Percentiles rank a stretch among this genome's conserved stretches.
These are phyloP conservation scores for Lamprologus ornatipinnis DNA, from an alignment of 2,113 vertebrate species.

Conservation along the genomic window DNA sequence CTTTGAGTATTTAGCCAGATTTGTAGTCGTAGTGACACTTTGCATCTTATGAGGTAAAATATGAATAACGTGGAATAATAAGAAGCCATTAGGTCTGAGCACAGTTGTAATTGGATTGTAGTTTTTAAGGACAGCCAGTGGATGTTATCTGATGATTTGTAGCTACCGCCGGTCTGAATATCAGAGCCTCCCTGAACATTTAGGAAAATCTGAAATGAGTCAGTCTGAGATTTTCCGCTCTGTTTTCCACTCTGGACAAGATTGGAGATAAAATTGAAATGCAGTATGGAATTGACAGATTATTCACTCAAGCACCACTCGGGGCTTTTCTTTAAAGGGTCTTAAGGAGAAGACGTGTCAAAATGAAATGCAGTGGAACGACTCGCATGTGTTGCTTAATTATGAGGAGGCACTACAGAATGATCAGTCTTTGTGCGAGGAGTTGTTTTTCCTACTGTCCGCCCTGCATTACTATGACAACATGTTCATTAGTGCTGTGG, in stretches of 20 bases:
- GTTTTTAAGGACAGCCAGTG: not conserved
- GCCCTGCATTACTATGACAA: slow-evolving; percentile 76
- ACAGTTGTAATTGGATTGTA: not conserved
- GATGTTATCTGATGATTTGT: not conserved
- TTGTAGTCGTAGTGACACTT: not conserved
- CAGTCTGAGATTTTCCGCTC: not conserved
- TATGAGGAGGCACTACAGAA: slow-evolving; percentile 36
- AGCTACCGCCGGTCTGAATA: not conserved
- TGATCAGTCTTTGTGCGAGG: slow-evolving; percentile 43
- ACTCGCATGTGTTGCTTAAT: slow-evolving; percentile 24
- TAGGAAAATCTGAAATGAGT: not conserved
- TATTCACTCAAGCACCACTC: not conserved
- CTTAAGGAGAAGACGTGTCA: not conserved
- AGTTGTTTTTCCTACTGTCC: slow-evolving; percentile 60
- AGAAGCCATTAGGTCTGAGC: not conserved
- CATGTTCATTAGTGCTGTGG: slow-evolving; percentile 64
- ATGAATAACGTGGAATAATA: not conserved
- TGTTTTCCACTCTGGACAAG: not conserved
- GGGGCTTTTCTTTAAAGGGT: not conserved
- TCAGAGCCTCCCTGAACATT: not conserved
- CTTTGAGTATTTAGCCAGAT: not conserved
- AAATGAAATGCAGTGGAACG: not conserved
- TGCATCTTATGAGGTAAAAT: not conserved
- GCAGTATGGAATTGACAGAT: not conserved
- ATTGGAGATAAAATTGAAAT: not conserved